Conservation (phyloP, 2,888 invertebrate genomes). For the Trissolcus japonicus region DNA sequence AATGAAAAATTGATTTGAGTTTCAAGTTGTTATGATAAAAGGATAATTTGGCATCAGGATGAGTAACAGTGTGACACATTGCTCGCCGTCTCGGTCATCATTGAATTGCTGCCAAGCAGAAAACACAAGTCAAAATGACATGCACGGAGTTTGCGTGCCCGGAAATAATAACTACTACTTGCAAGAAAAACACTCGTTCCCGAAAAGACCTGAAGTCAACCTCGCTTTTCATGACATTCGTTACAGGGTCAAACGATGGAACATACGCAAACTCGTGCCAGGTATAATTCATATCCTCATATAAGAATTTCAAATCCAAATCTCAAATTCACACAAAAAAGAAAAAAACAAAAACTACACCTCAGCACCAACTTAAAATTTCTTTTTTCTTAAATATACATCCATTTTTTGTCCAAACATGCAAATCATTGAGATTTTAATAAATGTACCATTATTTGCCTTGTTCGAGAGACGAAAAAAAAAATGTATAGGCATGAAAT, state of each 20-base stretch:
- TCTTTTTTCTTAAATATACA: no score
- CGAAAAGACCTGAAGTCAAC: conserved; percentile 81
- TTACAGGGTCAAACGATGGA: conserved; percentile 81
- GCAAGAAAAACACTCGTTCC: conserved; percentile 76
- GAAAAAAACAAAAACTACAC: not conserved
- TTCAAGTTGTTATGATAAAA: conserved; percentile 14
- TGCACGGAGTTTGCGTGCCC: conserved; percentile 63
- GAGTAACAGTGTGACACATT: conserved; percentile 63
- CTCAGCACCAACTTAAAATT: no score
- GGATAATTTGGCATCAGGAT: conserved; percentile 50
- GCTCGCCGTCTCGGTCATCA: conserved; percentile 71
- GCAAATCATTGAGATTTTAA: no score
- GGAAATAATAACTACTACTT: conserved; percentile 68
- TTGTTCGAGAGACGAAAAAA: no score
- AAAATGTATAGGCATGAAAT: no score
- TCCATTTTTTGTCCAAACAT: no score
- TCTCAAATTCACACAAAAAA: not conserved
- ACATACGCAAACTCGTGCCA: conserved; percentile 78
- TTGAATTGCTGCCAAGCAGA: conserved; percentile 73
- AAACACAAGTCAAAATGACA: conserved; percentile 67
- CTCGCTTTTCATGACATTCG: conserved; percentile 83
- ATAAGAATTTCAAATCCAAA: not conserved
- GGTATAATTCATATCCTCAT: conserved; percentile 75
- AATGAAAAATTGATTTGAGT: conserved; percentile 28
- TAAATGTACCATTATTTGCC: no score